Evolutionary conservation across 92 coral and sea anemone genomes (phyloP).

Genomic region (Siderastrea siderea): DNA sequence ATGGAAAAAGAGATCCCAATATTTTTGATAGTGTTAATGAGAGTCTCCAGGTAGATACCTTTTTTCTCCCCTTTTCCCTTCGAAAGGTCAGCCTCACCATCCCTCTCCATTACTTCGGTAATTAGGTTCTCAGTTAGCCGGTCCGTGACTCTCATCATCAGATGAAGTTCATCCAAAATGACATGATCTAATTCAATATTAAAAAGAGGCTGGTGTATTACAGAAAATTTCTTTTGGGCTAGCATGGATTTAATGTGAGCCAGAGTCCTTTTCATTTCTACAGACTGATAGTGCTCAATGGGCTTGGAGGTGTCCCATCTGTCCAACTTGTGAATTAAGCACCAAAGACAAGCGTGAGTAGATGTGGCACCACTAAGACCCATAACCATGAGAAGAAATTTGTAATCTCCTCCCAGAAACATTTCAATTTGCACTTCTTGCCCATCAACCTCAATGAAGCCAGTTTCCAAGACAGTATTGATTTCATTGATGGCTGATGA

Average conservation of each 20-base stretch:
- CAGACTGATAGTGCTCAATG: slow-evolving; percentile 1
- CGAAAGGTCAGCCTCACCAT: slow-evolving; percentile 37
- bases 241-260: slow-evolving; percentile 17
- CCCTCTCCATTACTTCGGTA: slow-evolving; percentile 60
- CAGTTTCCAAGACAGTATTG: slow-evolving; percentile 29
- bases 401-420: no score
- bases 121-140: slow-evolving; percentile 48
- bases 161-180: no score
- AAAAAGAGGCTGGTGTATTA: slow-evolving; percentile 30
- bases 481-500: slow-evolving; percentile 21
- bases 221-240: slow-evolving; percentile 9
- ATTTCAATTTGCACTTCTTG: slow-evolving; percentile 14
- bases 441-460: slow-evolving; percentile 38
- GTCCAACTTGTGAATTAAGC: no score
- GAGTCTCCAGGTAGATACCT: no score
- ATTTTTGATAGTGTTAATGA: no score
- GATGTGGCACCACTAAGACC: slow-evolving; percentile 57
- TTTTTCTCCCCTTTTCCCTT: no score
- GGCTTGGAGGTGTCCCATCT: no score
- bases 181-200: slow-evolving; percentile 78
- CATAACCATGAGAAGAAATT: slow-evolving; percentile 57
- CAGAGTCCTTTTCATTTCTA: slow-evolving; percentile 31
- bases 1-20: no score
- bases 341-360: no score
- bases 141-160: slow-evolving; percentile 27